phyloP scores from a whole-genome alignment of 2,888 invertebrate genomes.

The Chrysomela aeneicollis region DNA sequence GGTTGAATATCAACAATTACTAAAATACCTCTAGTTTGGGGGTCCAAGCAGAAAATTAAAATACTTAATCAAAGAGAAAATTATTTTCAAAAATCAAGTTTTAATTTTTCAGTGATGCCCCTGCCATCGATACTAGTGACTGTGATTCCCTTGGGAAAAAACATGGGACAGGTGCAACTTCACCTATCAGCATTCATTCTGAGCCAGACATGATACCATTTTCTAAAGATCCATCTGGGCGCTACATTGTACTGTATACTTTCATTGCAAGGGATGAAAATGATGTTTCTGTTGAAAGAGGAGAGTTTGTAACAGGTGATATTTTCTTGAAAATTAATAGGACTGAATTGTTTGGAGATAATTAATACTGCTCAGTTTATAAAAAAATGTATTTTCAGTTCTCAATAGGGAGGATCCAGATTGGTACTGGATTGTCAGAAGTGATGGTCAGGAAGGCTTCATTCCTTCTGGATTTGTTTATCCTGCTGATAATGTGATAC shows the following conservation, averaged over 20 bases:
- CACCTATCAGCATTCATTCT: constrained; percentile 63
- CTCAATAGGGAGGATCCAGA: constrained; percentile 94
- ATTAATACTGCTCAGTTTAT: no score
- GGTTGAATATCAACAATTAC: background rate
- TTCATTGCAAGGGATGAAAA: constrained; percentile 94
- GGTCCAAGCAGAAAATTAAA: no score
- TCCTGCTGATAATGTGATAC: constrained; percentile 83
- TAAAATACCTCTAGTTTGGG: no score
- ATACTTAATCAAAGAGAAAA: no score
- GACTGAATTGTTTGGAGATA: no score
- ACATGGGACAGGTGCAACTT: constrained; percentile 60
- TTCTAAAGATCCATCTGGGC: constrained; percentile 84
- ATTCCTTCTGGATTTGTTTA: constrained; percentile 95
- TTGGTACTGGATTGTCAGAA: constrained; percentile 96
- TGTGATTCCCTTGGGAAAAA: constrained; percentile 70
- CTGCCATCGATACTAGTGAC: constrained; percentile 66
- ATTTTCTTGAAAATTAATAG: background rate
- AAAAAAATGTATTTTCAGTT: constrained; percentile 63
- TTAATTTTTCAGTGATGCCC: constrained; percentile 50
- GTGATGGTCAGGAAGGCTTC: constrained; percentile 94
- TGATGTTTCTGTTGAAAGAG: constrained; percentile 91
- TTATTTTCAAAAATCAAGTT: no score
- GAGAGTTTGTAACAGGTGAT: constrained; percentile 89
- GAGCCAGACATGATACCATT: constrained; percentile 74
- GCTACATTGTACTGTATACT: constrained; percentile 91